Base-by-base conservation (phyloP, 2,888 invertebrate species). In the Morpho deidamia region DNA sequence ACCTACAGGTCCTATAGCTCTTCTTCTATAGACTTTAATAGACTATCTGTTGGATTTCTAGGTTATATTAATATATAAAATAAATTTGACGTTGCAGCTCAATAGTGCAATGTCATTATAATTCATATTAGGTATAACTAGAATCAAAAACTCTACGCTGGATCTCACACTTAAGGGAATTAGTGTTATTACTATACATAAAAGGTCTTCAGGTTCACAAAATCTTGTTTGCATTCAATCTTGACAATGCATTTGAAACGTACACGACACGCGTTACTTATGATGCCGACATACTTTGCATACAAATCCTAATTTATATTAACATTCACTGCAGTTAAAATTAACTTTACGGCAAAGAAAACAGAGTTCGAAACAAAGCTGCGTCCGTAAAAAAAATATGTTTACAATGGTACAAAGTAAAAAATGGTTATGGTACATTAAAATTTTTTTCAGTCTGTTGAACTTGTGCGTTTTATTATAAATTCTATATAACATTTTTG, bases 221-320 rank as follows among this genome's bases (percentile, higher is more conserved):
- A 23, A 23, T 23, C 23, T 23, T 40, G 48, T 41, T 48, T 48
- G 33, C 40, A 48, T 48, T 48, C 39, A 10, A 12, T 40, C 40
- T 48, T 41, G 48, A 48, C 48, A 48, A 48, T 48, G 48, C 48
- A 41, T 48, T 41, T 33, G 39, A 12, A 40, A 48, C 48, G 40
- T 48, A 48, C 33, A 48, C 40, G 48, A 38, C 11, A 48, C 40
- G 23, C 39, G 33, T 44, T 32, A 51, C 47, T 47, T 14, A 48
- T 35, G 43, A 43, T 32, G 40, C 37, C 32, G 43, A 41, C 47
- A 33, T 11, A 49, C 44, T 44, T 56, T 49, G 48, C 45, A 49
- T 45, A 49, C 53, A 49, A 53, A 53, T 49, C 56, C 41, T 53
- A 40, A 56, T 48, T 49, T 49, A 38, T 52, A 48, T 34, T 41